Base-by-base conservation (phyloP, 2,888 invertebrate species). In the Ethmia dodecea region DNA sequence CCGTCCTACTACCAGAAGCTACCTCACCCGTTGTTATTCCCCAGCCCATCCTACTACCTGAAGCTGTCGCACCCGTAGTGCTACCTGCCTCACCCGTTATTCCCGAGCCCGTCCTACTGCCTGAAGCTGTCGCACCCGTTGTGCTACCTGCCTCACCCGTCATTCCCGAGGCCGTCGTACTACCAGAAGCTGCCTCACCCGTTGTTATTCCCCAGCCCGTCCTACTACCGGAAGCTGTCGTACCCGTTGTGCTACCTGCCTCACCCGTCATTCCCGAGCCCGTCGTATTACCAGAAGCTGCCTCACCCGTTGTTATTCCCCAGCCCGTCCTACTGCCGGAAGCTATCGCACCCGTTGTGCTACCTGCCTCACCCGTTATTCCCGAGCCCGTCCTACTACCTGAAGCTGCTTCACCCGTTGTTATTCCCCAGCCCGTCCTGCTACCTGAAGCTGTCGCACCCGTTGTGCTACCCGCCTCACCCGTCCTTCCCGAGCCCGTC, bases 11-110 rank as follows among this genome's bases (percentile, higher is more conserved):
- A 3, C 27, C 26, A 12, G 3, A n/a, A 33, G 3, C 5, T 44
- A 9, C 47, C 43, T 8, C 42, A 33, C 14, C 43, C 49, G n/a
- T n/a, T n/a, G n/a, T n/a, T n/a, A n/a, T n/a, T n/a, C 43, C 47
- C 1, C 35, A 30, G 1, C 38, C 45, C 5, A 28, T 39, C 6
- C 27, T 29, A 0, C 33, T 41, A n/a, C 41, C 43, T 9, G 37
- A 30, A 2, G 30, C 35, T 4, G 29, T 22, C 2, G 13, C 28
- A 6, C 37, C 39, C 18, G 41, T 31, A n/a, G n/a, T n/a, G n/a
- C n/a, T n/a, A n/a, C n/a, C n/a, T n/a, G n/a, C n/a, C n/a, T n/a
- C n/a, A n/a, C n/a, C n/a, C 27, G 16, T 30, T 2, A 12, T 39
- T 3, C 46, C 48, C 9, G 45, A 40, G 15, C 20, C 35, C 3